These are phyloP conservation scores for Craterocephalus amniculus DNA, from an alignment of 2,797 vertebrate species.

Conservation along the genomic window DNA sequence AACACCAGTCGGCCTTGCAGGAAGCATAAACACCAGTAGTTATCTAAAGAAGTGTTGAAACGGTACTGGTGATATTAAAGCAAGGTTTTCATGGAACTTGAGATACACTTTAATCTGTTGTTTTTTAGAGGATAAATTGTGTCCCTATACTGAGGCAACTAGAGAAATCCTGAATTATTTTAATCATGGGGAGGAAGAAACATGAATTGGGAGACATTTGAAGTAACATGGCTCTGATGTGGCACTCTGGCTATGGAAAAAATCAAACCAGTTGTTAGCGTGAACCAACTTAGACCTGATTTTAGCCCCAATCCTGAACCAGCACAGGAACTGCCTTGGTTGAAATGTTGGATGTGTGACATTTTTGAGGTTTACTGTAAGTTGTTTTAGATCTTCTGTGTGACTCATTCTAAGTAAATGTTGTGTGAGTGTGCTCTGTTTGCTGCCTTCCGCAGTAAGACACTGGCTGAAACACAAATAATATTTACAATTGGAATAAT, in stretches of 20 bases:
- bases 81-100: too few species aligned
- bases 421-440: background rate
- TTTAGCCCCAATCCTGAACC: background rate
- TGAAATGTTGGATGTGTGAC: background rate
- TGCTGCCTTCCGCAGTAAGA: background rate
- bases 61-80: too few species aligned
- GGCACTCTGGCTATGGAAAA: background rate
- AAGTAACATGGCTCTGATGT: too few species aligned
- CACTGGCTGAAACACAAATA: background rate
- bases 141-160: too few species aligned
- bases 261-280: background rate
- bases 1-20: too few species aligned
- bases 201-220: too few species aligned
- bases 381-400: background rate
- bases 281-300: background rate
- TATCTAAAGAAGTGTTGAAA: too few species aligned
- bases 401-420: background rate
- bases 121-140: too few species aligned
- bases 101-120: too few species aligned
- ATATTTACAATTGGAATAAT: background rate
- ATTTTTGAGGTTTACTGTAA: background rate
- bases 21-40: too few species aligned
- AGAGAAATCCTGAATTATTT: too few species aligned
- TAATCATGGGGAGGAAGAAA: too few species aligned
- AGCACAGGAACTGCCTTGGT: background rate